Evolutionary conservation across 2,888 invertebrate genomes (phyloP).

Genomic region (Ephialtes manifestator): DNA sequence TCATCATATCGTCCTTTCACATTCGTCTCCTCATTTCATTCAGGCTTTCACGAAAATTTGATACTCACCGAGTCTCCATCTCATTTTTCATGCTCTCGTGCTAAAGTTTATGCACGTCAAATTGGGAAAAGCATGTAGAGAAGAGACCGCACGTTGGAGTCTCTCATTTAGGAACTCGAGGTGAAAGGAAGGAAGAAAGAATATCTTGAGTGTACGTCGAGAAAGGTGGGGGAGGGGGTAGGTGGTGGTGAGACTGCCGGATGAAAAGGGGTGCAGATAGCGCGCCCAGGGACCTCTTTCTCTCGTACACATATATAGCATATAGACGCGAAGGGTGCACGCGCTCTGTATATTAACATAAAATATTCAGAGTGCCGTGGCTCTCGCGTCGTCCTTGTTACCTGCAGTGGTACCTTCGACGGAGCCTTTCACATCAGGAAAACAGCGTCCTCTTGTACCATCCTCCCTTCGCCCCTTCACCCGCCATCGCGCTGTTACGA

Average conservation of each 20-base stretch:
- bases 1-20: neutral
- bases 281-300: constrained; percentile 11
- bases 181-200: constrained; percentile 28
- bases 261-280: constrained; percentile 36
- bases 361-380: constrained; percentile 67
- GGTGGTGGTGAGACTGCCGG: constrained; percentile 7
- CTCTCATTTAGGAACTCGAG: constrained; percentile 37
- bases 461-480: constrained; percentile 1
- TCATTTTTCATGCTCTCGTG: constrained; percentile 6
- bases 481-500: constrained; percentile 36
- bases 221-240: neutral
- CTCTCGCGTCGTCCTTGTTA: constrained; percentile 58
- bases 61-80: neutral
- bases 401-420: constrained; percentile 61
- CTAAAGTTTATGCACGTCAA: constrained; percentile 35
- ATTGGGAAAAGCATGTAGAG: constrained; percentile 25
- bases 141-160: constrained; percentile 20
- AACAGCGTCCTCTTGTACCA: constrained; percentile 31
- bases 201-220: constrained; percentile 28
- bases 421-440: constrained; percentile 53
- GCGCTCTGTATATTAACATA: constrained; percentile 61
- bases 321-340: constrained; percentile 44
- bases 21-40: constrained; percentile 9
- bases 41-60: constrained; percentile 27
- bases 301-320: constrained; percentile 19